Evolutionary conservation across 2,113 vertebrate species (phyloP).

Genomic region (Helogale parvula): DNA sequence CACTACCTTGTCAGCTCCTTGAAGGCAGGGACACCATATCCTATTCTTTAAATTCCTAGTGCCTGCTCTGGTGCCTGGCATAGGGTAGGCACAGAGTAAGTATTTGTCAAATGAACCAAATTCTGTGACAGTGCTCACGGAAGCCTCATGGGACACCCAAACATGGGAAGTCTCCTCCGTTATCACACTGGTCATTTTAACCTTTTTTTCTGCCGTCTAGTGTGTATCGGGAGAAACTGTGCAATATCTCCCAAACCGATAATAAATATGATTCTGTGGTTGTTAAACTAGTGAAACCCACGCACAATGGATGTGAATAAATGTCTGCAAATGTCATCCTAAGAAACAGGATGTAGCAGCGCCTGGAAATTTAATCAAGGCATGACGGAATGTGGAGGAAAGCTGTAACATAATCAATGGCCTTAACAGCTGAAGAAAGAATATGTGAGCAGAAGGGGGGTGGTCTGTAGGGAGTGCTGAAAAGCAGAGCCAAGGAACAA

Average conservation of each 20-base stretch:
- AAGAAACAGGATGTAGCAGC: conserved; percentile 69
- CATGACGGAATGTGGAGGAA: conserved; percentile 71
- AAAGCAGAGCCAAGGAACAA: conserved; percentile 75
- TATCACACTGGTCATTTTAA: not conserved
- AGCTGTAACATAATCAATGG: conserved; percentile 72
- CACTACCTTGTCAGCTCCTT: not conserved
- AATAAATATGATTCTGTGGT: conserved; percentile 32
- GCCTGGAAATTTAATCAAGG: conserved; percentile 79
- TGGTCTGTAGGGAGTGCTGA: conserved; percentile 71
- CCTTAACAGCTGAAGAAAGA: conserved; percentile 77
- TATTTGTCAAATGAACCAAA: not conserved
- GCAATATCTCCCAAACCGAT: not conserved
- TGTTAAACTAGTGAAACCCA: conserved; percentile 28
- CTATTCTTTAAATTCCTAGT: not conserved
- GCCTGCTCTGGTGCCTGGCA: not conserved
- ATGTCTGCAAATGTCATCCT: conserved; percentile 66
- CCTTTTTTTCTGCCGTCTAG: not conserved
- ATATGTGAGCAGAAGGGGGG: conserved; percentile 67
- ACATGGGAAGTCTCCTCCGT: not conserved
- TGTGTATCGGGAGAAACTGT: not conserved
- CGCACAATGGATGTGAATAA: conserved; percentile 18
- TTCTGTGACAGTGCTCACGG: not conserved
- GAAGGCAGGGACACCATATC: not conserved
- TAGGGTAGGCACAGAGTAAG: not conserved
- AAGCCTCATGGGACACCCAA: not conserved